A percentile compares a stretch with the other conserved stretches of the same genome.
Conservation (phyloP, 2,888 invertebrate species). For the Nephrotoma guestfalica region DNA sequence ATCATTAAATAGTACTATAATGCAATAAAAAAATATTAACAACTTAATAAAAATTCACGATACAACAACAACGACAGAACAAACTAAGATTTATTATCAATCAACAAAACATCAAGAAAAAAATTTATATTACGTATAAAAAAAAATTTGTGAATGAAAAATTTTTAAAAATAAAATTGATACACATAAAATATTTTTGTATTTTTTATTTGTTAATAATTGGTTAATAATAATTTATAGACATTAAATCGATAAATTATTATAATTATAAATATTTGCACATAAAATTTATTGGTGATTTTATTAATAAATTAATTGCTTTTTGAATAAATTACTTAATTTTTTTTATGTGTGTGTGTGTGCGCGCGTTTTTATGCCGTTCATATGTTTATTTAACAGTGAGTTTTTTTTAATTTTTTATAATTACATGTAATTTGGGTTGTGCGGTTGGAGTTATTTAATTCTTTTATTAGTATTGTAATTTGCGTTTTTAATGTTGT, state of each 20-base stretch:
- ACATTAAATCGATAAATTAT: slow-evolving; percentile 4
- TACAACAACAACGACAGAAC: neutral
- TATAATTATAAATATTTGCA: slow-evolving; percentile 4
- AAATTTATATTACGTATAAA: neutral
- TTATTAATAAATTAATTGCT: slow-evolving; percentile 4
- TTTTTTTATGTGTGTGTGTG: neutral
- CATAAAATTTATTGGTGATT: slow-evolving; percentile 4
- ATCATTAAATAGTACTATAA: neutral
- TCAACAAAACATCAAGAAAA: slow-evolving; percentile 2
- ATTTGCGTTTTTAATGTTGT: neutral
- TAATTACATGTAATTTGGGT: neutral
- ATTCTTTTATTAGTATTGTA: neutral
- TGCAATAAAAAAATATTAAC: neutral
- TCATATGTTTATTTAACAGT: neutral
- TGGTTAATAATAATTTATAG: slow-evolving; percentile 4
- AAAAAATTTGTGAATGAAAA: neutral
- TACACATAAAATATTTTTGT: neutral
- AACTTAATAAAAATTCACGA: neutral
- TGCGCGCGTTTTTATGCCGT: neutral
- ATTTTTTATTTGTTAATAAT: slow-evolving; percentile 2
- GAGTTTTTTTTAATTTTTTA: neutral
- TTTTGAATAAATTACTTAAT: slow-evolving; percentile 3
- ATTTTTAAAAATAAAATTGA: neutral
- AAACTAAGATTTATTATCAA: slow-evolving; percentile 3
- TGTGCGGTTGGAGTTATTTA: neutral